Evolutionary conservation across 2,797 vertebrate species (phyloP).

Genomic region (Knipowitschia caucasica): DNA sequence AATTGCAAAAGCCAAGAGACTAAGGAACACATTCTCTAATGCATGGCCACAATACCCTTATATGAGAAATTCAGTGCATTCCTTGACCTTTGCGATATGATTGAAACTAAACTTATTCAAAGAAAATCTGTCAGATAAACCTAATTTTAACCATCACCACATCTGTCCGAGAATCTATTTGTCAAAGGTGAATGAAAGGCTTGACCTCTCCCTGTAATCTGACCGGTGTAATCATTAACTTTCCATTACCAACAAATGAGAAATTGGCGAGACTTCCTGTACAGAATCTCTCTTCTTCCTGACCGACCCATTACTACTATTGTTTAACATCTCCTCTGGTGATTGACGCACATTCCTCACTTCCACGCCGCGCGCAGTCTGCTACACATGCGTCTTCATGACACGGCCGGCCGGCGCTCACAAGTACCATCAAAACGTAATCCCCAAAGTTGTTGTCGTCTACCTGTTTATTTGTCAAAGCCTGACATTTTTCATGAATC

Average conservation of each 20-base stretch:
- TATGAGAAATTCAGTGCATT: no score
- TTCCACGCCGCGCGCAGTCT: slow-evolving; percentile 3
- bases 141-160: not conserved
- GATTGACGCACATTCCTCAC: not conserved
- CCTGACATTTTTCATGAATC: slow-evolving; percentile 54
- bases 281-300: not conserved
- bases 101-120: no score
- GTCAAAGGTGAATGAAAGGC: not conserved
- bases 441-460: slow-evolving; percentile 27
- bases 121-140: no score
- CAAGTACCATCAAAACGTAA: slow-evolving; percentile 25
- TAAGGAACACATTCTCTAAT: no score
- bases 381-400: slow-evolving; percentile 9
- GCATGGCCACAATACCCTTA: no score
- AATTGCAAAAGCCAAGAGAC: no score
- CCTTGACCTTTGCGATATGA: no score
- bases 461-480: slow-evolving; percentile 52
- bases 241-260: slow-evolving; percentile 78
- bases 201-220: not conserved
- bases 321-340: not conserved
- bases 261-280: slow-evolving; percentile 60
- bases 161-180: not conserved
- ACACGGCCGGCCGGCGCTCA: slow-evolving; percentile 7
- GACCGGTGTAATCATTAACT: slow-evolving; percentile 73
- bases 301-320: not conserved